Evolutionary conservation across 1,140 invertebrate genomes (phyloP), one percentile per base, ranked within the genome.

Genomic region (Ceratosolen solmsi): DNA sequence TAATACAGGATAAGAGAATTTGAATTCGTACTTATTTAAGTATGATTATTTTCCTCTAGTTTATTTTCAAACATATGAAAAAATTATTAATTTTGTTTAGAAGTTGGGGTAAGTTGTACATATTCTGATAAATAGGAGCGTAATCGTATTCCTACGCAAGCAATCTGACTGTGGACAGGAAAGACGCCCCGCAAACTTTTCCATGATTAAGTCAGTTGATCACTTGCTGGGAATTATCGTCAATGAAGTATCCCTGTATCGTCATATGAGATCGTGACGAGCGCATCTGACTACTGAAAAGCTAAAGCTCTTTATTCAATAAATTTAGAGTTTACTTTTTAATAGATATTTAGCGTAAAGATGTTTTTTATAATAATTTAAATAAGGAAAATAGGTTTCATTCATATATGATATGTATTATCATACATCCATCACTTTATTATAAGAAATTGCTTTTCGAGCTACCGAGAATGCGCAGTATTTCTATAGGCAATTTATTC

Each of bases 221-320:
- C 27, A 46, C 68, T 76, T 38, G 73, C 30, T 60, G 38, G 30
- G 25, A 25, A 33, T 38, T n/a, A 74, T 33, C 9, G 2, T 30
- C 41, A 27, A 71, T 38, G 49, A 51, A 82, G 51, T 71, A 82
- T 82, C 27, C 20, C 60, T 63, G 63, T 22, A 36, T 22, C n/a
- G 27, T 73, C 30, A 54, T 8, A 20, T 58, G 9, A 58, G 4
- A 25, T 58, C 20, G 22, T n/a, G n/a, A n/a, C n/a, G n/a, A n/a
- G n/a, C n/a, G n/a, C n/a, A n/a, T n/a, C n/a, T n/a, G n/a, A n/a
- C n/a, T n/a, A n/a, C n/a, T n/a, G n/a, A n/a, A n/a, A n/a, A n/a
- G n/a, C n/a, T n/a, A n/a, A n/a, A 56, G 22, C 3, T n/a, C 22
- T 4, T 11, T 56, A 56, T n/a, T 25, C 5, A 25, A n/a, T 33